Base-by-base conservation (phyloP, 1,140 invertebrate genomes). In the Aphaenogaster ashmeadi region DNA sequence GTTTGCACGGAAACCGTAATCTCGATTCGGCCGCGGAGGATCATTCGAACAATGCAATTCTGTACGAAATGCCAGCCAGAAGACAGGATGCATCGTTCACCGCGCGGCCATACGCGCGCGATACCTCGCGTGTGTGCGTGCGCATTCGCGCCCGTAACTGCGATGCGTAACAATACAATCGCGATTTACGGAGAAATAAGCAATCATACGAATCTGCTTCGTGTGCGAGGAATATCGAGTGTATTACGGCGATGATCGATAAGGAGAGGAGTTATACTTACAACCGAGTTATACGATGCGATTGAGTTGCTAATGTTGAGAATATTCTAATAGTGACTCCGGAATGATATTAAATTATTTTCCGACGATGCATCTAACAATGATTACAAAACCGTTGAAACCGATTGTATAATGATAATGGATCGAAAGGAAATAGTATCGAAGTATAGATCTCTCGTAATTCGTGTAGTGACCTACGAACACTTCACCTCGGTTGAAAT, bases 121-220 rank as follows among this genome's bases (percentile, higher is more conserved):
- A 5, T 2, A 21, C 1, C 13, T 21, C 3, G 38, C 56, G 21
- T 47, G 21, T 33, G 3, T 60, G 56, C 21, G 15, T 15, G 38
- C n/a, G 36, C 27, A 75, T 11, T 60, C 11, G 27, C 18, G 41
- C 60, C 44, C 44, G 13, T 50, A 79, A 79, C 44, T 33, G 33
- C 58, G 62, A 66, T 66, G 33, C 62, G 33, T 64, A 78, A 78
- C 41, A 78, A 66, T 77, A n/a, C n/a, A 6, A 77, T 66, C 33
- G 33, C 38, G 74, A 77, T 77, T 77, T 18, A 21, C 44, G n/a
- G 11, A 27, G 44, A 44, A 66, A 80, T 21, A 41, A 67, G 47
- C 60, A 44, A 54, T 52, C 36, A 47, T 44, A 27, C 13, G 5
- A 41, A 52, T 21, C 44, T 54, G 33, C 15, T 47, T 78, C 38